phyloP scores from a whole-genome alignment of 2,113 vertebrate species.

The Heterotis niloticus region DNA sequence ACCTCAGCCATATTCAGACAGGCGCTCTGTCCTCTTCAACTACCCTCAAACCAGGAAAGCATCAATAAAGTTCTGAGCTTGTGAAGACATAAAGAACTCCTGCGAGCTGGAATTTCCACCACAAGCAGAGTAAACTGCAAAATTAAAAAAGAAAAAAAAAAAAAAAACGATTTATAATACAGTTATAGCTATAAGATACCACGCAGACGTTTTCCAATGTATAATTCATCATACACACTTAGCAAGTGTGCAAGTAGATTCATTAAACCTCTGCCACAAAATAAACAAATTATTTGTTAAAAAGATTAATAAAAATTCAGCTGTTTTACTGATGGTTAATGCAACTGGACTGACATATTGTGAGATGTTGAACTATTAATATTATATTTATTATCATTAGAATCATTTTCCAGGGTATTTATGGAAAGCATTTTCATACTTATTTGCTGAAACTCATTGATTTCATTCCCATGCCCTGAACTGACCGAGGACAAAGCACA shows the following conservation, averaged over 20 bases:
- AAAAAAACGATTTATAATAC: neutral
- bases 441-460: no score
- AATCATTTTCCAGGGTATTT: no score
- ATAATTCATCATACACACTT: neutral
- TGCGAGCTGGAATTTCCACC: neutral
- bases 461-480: no score
- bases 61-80: neutral
- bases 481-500: no score
- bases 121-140: neutral
- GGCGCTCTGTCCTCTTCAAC: no score
- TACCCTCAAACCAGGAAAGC: neutral
- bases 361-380: no score
- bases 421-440: no score
- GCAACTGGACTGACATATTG: no score
- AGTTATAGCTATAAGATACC: neutral
- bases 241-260: neutral
- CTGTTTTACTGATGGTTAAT: no score
- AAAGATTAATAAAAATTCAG: no score
- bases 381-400: no score
- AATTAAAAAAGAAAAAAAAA: neutral
- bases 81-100: neutral
- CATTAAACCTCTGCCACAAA: neutral
- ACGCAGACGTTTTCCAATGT: neutral
- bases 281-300: no score
- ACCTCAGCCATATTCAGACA: neutral